These are phyloP conservation scores for Tachina fera DNA, from an alignment of 2,888 invertebrate genomes.

Conservation along the genomic window DNA sequence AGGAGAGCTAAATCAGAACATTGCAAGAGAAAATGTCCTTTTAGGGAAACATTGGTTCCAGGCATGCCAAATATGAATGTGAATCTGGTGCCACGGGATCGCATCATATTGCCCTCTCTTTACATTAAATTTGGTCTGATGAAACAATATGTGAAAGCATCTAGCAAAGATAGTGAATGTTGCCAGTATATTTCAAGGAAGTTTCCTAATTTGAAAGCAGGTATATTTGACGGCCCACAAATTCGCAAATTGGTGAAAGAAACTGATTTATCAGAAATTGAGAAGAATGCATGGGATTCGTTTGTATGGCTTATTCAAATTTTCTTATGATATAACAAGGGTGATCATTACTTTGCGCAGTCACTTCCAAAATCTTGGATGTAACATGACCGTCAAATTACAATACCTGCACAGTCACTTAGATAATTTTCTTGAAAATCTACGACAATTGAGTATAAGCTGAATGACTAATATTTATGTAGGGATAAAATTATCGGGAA, in stretches of 20 bases:
- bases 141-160: too few relatives aligned
- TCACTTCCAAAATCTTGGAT: too few relatives aligned
- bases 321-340: neutral
- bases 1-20: neutral
- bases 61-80: neutral
- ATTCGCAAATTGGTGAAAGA: neutral
- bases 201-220: neutral
- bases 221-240: neutral
- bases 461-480: too few relatives aligned
- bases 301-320: too few relatives aligned
- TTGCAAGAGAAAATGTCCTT: neutral
- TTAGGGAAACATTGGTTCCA: neutral
- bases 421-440: too few relatives aligned
- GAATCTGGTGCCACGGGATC: neutral
- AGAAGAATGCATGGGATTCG: neutral
- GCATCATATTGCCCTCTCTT: constrained; percentile 1
- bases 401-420: too few relatives aligned
- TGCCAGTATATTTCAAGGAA: neutral
- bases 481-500: too few relatives aligned
- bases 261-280: neutral
- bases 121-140: neutral
- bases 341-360: neutral
- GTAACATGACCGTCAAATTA: too few relatives aligned
- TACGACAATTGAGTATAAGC: too few relatives aligned
- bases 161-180: too few relatives aligned